These are phyloP conservation scores for Hemichromis elongatus DNA, from an alignment of 2,113 vertebrate species.

Conservation along the genomic window DNA sequence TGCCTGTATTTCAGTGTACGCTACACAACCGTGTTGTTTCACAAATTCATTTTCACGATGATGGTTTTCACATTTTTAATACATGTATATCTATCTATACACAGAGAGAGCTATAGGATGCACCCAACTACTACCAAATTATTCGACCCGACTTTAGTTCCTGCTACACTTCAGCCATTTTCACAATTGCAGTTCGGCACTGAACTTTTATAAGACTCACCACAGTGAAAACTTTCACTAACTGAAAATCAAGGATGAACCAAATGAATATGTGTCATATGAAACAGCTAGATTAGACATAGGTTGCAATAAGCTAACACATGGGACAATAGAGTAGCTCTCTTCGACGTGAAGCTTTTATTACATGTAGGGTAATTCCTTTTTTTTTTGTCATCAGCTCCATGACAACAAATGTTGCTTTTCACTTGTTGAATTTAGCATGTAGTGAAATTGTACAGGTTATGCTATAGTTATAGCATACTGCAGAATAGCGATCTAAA, in stretches of 20 bases:
- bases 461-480: background rate
- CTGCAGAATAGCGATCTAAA: background rate
- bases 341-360: background rate
- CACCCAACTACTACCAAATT: fast-evolving
- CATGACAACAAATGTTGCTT: background rate
- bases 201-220: too few relatives aligned
- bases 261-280: background rate
- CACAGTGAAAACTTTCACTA: background rate
- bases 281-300: background rate
- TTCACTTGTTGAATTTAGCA: background rate
- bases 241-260: background rate
- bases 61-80: background rate
- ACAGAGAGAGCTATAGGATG: background rate
- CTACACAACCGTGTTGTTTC: background rate
- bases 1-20: background rate
- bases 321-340: background rate
- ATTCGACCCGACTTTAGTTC: background rate
- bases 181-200: background rate
- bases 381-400: background rate
- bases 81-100: background rate
- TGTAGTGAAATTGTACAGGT: background rate
- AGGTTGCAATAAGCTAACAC: background rate
- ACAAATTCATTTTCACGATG: background rate
- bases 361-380: background rate
- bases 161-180: background rate